Base-by-base conservation (phyloP, 2,113 vertebrate species). In the Ascaphus truei region DNA sequence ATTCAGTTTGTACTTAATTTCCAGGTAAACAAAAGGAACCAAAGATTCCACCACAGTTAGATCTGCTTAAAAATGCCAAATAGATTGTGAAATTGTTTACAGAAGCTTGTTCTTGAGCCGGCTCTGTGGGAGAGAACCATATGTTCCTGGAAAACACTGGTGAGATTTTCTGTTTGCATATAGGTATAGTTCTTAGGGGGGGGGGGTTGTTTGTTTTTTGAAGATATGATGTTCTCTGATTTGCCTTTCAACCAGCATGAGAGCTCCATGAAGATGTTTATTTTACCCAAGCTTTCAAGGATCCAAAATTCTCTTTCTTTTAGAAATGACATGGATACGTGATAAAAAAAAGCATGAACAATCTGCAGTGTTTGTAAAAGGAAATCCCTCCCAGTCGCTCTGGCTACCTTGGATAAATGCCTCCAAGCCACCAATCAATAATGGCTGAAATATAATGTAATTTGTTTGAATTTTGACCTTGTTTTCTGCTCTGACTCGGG, bases 361-460 rank as follows among this genome's bases (percentile, higher is more conserved):
- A 12, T 22, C 18, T 41, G 51, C 37, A 3, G 3, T 51, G 20
- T 63, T 26, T 37, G 11, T 50, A 22, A 61, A 48, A 23, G 27
- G 25, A 69, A 52, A 41, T 7, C 20, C 33, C 52, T 25, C 45
- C 67, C 33, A 39, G 45, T 31, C 29, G 8, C 25, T 22, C 18
- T 41, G 57, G 31, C 57, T 51, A 52, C 57, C 48, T 31, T 52
- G 61, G n/a, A 52, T 39, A 15, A 61, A 51, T 61, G 67, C 45
- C 56, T 61, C 18, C n/a, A 43, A 71, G 57, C 45, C 57, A 61
- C 25, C 56, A 71, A 61, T 71, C 57, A 71, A 71, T 71, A 71
- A 52, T 29, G n/a, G 16, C 34, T 41, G 34, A 26, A 60, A 71
- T 50, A 71, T 61, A 60, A 71, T 69, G 25, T 69, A 7, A 29